These are phyloP conservation scores for Myxocyprinus asiaticus DNA, from an alignment of 2,113 vertebrate species.

Conservation along the genomic window DNA sequence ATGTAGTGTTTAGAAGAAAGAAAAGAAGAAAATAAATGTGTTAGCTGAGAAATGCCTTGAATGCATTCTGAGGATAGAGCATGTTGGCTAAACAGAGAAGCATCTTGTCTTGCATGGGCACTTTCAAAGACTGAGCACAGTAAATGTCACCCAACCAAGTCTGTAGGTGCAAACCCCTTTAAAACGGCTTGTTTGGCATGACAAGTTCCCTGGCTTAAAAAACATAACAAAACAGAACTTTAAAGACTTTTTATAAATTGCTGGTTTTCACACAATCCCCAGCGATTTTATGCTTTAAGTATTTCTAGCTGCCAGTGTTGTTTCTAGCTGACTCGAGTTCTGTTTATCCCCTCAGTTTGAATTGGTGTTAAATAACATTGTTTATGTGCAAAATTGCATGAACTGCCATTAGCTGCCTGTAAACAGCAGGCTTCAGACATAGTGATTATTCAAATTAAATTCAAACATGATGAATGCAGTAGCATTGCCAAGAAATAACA, in stretches of 20 bases:
- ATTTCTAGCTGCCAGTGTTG: constrained; percentile 12
- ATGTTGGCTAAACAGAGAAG: constrained; percentile 5
- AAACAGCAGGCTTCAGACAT: constrained; percentile 48
- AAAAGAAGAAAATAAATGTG: too few relatives aligned
- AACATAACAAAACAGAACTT: constrained; percentile 6
- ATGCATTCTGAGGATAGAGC: neutral
- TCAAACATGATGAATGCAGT: constrained; percentile 53
- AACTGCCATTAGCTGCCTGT: constrained; percentile 63
- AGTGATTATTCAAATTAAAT: constrained; percentile 63
- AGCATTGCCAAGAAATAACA: constrained; percentile 54
- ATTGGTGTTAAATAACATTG: constrained; percentile 60
- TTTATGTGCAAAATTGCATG: constrained; percentile 55
- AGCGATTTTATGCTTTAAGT: neutral
- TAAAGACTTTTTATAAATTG: neutral
- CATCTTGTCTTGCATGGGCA: neutral
- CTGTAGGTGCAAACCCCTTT: neutral
- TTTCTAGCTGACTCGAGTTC: constrained; percentile 29
- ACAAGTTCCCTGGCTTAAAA: neutral
- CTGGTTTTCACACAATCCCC: neutral
- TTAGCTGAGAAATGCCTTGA: neutral
- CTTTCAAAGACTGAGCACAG: neutral
- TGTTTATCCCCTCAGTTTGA: constrained; percentile 3
- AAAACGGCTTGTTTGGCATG: neutral
- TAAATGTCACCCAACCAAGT: neutral
- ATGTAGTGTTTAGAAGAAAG: too few relatives aligned